Percentiles rank a stretch among this genome's conserved stretches.
These are phyloP conservation scores for Achatina immaculata DNA, from an alignment of 1,140 invertebrate species.

Conservation along the genomic window DNA sequence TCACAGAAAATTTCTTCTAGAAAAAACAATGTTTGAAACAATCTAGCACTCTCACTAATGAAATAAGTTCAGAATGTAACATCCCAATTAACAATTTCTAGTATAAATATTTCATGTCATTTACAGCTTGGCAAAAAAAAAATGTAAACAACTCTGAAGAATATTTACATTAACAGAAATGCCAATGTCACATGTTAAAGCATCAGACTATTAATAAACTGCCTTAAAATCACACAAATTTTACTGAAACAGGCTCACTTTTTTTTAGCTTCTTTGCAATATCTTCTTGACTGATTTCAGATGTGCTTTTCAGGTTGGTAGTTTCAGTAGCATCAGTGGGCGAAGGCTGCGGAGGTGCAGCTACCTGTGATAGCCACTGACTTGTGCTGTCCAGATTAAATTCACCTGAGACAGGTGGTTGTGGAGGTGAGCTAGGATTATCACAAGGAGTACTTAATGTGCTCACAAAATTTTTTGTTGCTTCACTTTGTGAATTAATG, in stretches of 20 bases:
- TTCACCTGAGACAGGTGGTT: not conserved
- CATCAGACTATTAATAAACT: too few relatives aligned
- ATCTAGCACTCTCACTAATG: too few relatives aligned
- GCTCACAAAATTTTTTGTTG: not conserved
- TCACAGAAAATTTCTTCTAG: too few relatives aligned
- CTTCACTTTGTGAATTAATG: not conserved
- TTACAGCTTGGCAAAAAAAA: too few relatives aligned
- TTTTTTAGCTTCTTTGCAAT: slow-evolving; percentile 33
- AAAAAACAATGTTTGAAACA: too few relatives aligned
- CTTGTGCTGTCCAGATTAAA: not conserved
- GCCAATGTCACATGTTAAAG: too few relatives aligned
- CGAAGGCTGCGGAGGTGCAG: not conserved
- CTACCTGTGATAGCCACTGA: not conserved
- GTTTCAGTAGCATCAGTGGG: not conserved
- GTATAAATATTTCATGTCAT: too few relatives aligned
- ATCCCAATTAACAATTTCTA: too few relatives aligned
- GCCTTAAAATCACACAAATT: not conserved
- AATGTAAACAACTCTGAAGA: too few relatives aligned
- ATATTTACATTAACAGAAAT: too few relatives aligned
- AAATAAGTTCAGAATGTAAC: too few relatives aligned
- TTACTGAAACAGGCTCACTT: not conserved
- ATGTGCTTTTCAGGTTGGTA: not conserved
- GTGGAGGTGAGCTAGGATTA: not conserved
- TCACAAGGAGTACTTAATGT: not conserved
- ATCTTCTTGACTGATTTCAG: slow-evolving; percentile 32